Evolutionary conservation across 1,140 invertebrate genomes (phyloP), one percentile per base, ranked within the genome.

Genomic region (Lepidotrigona ventralis): DNA sequence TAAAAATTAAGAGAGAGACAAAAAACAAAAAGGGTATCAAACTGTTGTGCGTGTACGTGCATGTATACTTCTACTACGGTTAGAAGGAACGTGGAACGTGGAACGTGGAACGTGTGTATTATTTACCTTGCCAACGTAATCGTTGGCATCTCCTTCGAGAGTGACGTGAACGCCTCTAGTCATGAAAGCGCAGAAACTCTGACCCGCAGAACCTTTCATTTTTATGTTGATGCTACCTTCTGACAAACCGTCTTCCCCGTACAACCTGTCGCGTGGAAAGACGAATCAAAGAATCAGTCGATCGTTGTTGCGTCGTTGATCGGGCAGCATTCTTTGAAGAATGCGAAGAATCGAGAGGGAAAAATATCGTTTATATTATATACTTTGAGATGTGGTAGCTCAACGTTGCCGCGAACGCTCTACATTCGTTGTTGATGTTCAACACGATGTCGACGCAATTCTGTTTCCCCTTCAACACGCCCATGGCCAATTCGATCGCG

Each of bases 151-250:
- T 75, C 99, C 99, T 94, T 99, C 98, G 8, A 99, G 95, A 19
- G 96, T 98, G 2, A 99, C 97, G 86, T 96, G 96, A 81, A 99
- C 96, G 54, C 99, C 99, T 83, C 96, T 97, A 0, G 97, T 96
- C 84, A 99, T 94, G 94, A 99, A 99, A n/a, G 99, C 99, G 93
- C 99, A 98, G 94, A 99, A 99, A 92, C 98, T 99, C 94, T 99
- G 99, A 54, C 99, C 99, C 51, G 99, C 99, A n/a, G 98, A 99
- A 15, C 99, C 99, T 84, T 95, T 97, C 56, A 99, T 93, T 72
- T 96, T 96, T 63, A 99, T 97, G 86, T 98, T 96, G 81, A 99
- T 98, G 85, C 96, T 97, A 85, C 96, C 96, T 2, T 97, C 96
- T 15, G 98, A 98, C 39, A 99, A 94, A 66, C 99, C 99, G 54